Percentiles rank a stretch among this genome's conserved stretches.
phyloP scores from a whole-genome alignment of 2,888 invertebrate genomes.

The Clistopyga incitator region DNA sequence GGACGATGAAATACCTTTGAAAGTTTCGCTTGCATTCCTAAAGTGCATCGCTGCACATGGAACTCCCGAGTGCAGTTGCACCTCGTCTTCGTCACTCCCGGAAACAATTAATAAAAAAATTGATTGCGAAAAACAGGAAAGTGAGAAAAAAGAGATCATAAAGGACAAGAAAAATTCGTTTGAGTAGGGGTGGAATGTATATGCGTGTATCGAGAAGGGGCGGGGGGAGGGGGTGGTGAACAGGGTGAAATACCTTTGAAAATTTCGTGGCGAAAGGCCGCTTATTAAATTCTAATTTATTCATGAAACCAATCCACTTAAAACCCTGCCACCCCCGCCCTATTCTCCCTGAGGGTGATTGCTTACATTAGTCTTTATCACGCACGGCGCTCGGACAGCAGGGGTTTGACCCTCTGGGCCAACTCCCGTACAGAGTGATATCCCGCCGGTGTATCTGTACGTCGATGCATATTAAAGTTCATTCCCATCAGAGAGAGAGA shows the following conservation, averaged over 20 bases:
- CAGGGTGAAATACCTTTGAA: constrained; percentile 39
- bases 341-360: constrained; percentile 42
- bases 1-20: too few relatives aligned
- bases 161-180: constrained; percentile 16
- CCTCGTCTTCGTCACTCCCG: not conserved
- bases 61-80: constrained; percentile 29
- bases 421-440: constrained; percentile 34
- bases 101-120: constrained; percentile 25
- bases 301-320: constrained; percentile 61
- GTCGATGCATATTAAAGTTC: constrained; percentile 53
- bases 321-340: constrained; percentile 28
- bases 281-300: constrained; percentile 60
- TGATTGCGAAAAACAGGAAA: not conserved
- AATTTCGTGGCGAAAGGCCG: constrained; percentile 50
- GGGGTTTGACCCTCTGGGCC: constrained; percentile 45
- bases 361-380: constrained; percentile 61
- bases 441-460: constrained; percentile 22
- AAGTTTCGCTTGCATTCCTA: not conserved
- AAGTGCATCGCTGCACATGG: constrained; percentile 28
- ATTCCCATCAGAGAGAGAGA: constrained; percentile 10
- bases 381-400: constrained; percentile 52
- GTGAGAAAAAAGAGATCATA: not conserved
- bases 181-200: not conserved
- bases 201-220: not conserved
- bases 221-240: not conserved